Conservation (phyloP, 1,140 invertebrate genomes). For the Hestina assimilis region DNA sequence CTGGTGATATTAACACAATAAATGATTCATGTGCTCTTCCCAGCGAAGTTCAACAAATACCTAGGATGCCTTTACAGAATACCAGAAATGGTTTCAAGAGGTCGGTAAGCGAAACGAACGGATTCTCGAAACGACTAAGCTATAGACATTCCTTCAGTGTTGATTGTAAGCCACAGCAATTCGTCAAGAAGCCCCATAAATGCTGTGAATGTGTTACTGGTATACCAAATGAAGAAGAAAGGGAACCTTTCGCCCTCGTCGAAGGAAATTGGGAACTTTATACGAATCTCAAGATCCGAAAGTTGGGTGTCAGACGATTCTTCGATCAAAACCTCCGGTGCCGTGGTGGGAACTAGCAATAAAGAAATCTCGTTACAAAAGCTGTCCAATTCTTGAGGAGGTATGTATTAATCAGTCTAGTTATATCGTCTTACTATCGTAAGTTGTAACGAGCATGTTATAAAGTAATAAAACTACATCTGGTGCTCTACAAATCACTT, state of each 20-base stretch:
- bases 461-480: neutral
- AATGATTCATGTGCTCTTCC: constrained; percentile 48
- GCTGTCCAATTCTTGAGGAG: constrained; percentile 84
- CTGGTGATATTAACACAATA: constrained; percentile 46
- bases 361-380: constrained; percentile 84
- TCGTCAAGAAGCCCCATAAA: constrained; percentile 66
- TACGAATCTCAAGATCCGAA: constrained; percentile 80
- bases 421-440: no score
- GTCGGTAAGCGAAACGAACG: constrained; percentile 71
- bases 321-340: constrained; percentile 81
- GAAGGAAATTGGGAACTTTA: constrained; percentile 70
- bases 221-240: constrained; percentile 56
- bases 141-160: constrained; percentile 75
- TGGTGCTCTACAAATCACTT: neutral
- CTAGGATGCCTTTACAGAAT: constrained; percentile 64
- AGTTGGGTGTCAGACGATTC: constrained; percentile 81
- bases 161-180: constrained; percentile 58
- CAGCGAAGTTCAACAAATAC: constrained; percentile 65
- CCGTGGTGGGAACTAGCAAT: constrained; percentile 93
- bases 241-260: constrained; percentile 41
- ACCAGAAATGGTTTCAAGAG: constrained; percentile 69
- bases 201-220: constrained; percentile 77
- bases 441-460: neutral
- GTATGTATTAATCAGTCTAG: constrained; percentile 58
- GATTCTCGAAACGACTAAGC: constrained; percentile 69